Evolutionary conservation across 2,113 vertebrate species (phyloP).

Genomic region (Neogobius melanostomus): DNA sequence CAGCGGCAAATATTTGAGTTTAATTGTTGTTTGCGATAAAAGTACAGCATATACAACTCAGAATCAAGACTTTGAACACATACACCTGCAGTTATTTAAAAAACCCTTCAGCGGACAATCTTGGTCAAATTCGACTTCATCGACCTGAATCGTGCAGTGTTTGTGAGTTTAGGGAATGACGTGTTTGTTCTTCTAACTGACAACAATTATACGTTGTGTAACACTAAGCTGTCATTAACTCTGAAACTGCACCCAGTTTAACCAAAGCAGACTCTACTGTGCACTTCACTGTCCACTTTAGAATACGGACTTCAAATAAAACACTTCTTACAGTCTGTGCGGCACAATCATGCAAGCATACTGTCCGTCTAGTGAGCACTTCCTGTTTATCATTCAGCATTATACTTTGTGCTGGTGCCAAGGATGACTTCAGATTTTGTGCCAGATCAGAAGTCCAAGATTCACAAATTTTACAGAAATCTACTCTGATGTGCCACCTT

Average conservation of each 20-base stretch:
- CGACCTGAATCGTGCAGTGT: constrained; percentile 25
- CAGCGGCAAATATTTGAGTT: no score
- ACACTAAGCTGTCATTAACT: constrained; percentile 60
- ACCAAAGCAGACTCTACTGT: constrained; percentile 12
- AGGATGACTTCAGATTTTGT: background rate
- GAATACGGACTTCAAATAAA: constrained; percentile 6
- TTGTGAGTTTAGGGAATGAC: constrained; percentile 18
- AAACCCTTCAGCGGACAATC: constrained; percentile 3
- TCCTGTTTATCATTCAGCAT: background rate
- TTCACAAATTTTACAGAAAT: no score
- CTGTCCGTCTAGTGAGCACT: background rate
- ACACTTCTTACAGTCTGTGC: background rate
- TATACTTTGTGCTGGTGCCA: background rate
- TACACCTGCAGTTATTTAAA: background rate
- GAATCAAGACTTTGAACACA: no score
- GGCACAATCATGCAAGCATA: background rate
- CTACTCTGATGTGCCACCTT: no score
- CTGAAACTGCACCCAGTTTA: constrained; percentile 21
- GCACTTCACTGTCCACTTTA: constrained; percentile 10
- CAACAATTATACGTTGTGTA: constrained; percentile 56
- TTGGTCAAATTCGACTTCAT: constrained; percentile 9
- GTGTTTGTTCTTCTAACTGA: constrained; percentile 43
- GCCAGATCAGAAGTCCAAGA: background rate
- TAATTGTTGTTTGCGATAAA: no score
- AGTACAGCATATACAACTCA: no score